Conservation (phyloP, 2,113 vertebrate species). For the Prunella fulvescens region DNA sequence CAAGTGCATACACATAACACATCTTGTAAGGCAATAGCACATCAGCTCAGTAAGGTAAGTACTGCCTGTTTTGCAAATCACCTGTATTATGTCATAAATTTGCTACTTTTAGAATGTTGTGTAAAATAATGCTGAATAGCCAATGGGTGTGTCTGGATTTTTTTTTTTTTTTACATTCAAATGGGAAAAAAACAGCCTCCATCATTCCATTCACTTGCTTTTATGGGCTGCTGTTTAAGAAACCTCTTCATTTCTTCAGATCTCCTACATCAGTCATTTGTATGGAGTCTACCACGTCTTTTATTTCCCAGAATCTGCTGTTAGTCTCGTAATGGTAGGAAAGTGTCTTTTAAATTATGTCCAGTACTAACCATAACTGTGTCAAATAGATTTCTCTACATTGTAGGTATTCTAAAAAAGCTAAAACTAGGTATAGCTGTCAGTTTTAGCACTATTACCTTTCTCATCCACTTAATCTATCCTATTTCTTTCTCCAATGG, state of each 20-base stretch:
- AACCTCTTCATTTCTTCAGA: neutral
- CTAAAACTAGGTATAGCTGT: neutral
- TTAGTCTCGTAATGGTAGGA: neutral
- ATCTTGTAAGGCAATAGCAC: neutral
- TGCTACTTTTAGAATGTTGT: neutral
- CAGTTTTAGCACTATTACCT: neutral
- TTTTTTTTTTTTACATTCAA: neutral
- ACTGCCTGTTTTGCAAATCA: neutral
- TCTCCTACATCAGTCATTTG: neutral
- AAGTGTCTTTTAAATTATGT: neutral
- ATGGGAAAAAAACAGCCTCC: neutral
- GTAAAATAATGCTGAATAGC: neutral
- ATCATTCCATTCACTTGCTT: neutral
- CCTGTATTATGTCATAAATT: neutral
- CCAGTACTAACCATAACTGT: neutral
- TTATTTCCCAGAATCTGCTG: neutral
- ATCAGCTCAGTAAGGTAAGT: conserved; percentile 32
- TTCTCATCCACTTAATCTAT: neutral
- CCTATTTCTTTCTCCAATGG: neutral
- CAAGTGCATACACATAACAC: neutral
- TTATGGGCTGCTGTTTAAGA: neutral
- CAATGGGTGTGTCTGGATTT: neutral
- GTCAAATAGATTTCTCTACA: neutral
- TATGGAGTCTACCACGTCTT: neutral
- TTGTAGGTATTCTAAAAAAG: neutral